Evolutionary conservation across 2,113 vertebrate genomes (phyloP), one percentile per base, ranked within the genome.

Genomic region (Pandion haliaetus): DNA sequence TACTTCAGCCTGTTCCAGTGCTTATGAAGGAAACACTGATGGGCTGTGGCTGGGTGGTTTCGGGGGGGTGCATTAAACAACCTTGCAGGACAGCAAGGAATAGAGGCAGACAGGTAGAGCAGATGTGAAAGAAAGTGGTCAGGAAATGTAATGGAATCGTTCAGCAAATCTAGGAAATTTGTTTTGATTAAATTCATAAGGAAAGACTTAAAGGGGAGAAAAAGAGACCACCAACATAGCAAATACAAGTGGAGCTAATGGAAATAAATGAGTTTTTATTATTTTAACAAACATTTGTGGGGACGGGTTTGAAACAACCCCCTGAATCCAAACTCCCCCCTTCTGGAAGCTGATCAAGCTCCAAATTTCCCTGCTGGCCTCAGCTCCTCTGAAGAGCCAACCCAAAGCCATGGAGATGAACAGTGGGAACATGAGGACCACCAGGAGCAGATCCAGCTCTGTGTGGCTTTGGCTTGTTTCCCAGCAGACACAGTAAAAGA

Each of bases 361-460:
- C 93, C 96, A 95, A 72, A 93, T 95, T 94, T 93, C 95, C 38
- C 93, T 94, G 63, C 78, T 92, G 91, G 90, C 79, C 86, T 95
- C 83, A 94, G 20, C 49, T 90, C 34, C 74, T 93, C 89, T 88
- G 77, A 90, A 96, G 70, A 40, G 66, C 93, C 72, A 97, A 45
- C 71, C 58, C 86, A 94, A 94, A 92, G 58, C 86, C 86, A 73
- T 66, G 40, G 96, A 88, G 94, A 91, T 84, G 88, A 96, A 83
- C 65, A 85, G 34, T 55, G 81, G 87, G 95, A 96, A 95, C 66
- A 73, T 47, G 65, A 93, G 31, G 86, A 96, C 88, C 86, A 85
- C 69, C 58, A 88, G 81, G 58, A 95, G 47, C 52, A 90, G 87
- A 91, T 97, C 92, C 96, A 97, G 77, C 84, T 96, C 73, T 6